A percentile compares a stretch with the other conserved stretches of the same genome.
Evolutionary conservation across 2,797 vertebrate species (phyloP).

Genomic region (Micrastur ruficollis): DNA sequence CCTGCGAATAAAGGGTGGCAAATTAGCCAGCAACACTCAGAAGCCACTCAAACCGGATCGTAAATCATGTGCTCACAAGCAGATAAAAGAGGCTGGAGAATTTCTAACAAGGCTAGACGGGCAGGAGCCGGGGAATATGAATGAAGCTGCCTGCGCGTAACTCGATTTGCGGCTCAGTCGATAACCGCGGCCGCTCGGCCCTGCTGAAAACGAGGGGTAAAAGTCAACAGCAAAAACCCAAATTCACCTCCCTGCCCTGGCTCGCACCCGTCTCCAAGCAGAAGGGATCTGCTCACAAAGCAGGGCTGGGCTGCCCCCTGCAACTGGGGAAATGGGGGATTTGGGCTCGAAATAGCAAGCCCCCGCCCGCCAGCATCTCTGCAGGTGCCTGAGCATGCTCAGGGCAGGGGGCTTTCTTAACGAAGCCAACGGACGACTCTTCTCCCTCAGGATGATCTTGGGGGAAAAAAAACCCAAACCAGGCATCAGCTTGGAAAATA

Average conservation of each 20-base stretch:
- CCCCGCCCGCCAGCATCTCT: accelerated
- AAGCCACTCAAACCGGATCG: background rate
- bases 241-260: background rate
- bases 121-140: constrained; percentile 16
- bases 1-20: background rate
- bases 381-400: background rate
- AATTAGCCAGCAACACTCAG: background rate
- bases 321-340: background rate
- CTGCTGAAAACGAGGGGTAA: background rate
- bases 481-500: background rate
- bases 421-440: background rate
- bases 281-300: background rate
- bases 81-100: background rate
- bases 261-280: background rate
- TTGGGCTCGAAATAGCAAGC: background rate
- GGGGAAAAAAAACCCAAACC: background rate
- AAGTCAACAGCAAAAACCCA: background rate
- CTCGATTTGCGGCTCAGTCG: background rate
- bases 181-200: background rate
- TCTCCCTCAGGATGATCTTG: background rate
- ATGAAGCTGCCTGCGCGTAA: background rate
- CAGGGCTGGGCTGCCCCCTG: background rate
- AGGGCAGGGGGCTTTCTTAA: background rate
- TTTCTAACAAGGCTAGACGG: constrained; percentile 21
- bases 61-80: background rate